Evolutionary conservation across 2,797 vertebrate species (phyloP).

Genomic region (Tarsius wallacei): DNA sequence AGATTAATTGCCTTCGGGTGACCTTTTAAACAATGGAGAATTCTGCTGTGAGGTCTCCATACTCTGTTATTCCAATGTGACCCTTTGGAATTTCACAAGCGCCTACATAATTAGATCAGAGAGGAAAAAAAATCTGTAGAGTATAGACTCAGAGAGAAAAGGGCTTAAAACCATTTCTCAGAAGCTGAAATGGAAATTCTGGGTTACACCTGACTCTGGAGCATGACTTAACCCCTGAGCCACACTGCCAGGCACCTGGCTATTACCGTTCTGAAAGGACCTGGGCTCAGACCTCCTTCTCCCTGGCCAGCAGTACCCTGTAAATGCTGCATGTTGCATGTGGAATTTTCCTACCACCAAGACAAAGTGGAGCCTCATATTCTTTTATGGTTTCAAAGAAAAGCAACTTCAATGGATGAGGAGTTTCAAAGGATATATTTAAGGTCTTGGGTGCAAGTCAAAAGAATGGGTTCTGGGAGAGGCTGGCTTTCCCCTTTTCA

Average conservation of each 20-base stretch:
- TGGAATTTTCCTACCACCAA: slow-evolving; percentile 75
- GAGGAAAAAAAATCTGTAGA: too few species aligned
- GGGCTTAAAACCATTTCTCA: too few species aligned
- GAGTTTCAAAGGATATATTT: slow-evolving; percentile 69
- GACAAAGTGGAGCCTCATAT: not conserved
- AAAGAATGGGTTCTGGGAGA: slow-evolving; percentile 56
- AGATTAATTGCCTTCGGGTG: too few species aligned
- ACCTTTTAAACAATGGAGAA: too few species aligned
- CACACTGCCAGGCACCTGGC: not conserved
- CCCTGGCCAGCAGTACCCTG: not conserved
- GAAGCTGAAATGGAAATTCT: too few species aligned
- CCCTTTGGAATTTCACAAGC: too few species aligned
- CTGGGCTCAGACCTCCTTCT: not conserved
- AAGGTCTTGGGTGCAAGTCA: slow-evolving; percentile 65
- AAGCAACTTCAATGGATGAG: slow-evolving; percentile 67
- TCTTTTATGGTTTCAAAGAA: slow-evolving; percentile 76
- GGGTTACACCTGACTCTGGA: not conserved
- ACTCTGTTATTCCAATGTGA: too few species aligned
- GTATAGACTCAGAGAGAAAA: too few species aligned
- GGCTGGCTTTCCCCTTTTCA: slow-evolving; percentile 45
- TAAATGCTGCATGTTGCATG: slow-evolving; percentile 26
- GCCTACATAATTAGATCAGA: too few species aligned
- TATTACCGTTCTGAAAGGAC: not conserved
- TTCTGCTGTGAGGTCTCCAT: too few species aligned
- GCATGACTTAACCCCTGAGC: not conserved